Evolutionary conservation across 2,888 invertebrate species (phyloP), one percentile per base, ranked within the genome.

Genomic region (Agrotis clavis): DNA sequence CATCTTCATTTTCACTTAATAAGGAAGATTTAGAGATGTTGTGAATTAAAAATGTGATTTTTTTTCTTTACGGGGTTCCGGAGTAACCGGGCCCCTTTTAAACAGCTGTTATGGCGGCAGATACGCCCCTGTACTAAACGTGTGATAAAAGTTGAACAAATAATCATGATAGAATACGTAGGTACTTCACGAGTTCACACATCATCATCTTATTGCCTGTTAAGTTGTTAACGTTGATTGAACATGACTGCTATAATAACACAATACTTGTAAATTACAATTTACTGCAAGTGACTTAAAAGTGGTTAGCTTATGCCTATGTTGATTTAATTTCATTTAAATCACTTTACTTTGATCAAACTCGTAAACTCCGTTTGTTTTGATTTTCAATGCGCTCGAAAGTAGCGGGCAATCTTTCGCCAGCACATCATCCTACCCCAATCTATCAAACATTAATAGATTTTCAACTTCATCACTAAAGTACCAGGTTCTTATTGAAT

Each of bases 131-230:
- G 35, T 35, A 35, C 35, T 35, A 35, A 35, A 7, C 6, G 18
- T 71, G 71, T 60, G 21, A 41, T 47, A 41, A n/a, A 54, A 54
- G 25, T 47, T 48, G 21, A 54, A 54, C 41, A 54, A 56, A 61
- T 48, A 72, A 45, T 57, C 35, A 48, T 72, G 35, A 48, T 62
- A 48, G 47, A 48, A 21, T 35, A 74, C 35, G 35, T 35, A 35
- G n/a, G n/a, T n/a, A 25, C 45, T 51, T 68, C 45, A 66, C 76
- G 75, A 70, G 61, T 70, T 70, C 77, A 70, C 61, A 41, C 56
- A 60, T 60, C 41, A 41, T 21, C 59, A 48, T 41, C 19, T 72
- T 41, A 64, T 64, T 50, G 79, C 2, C 19, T 35, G 53, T 64
- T 50, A 54, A 61, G 59, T 72, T 50, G 53, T 64, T 25, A 70